These are phyloP conservation scores for Craniophora ligustri DNA, from an alignment of 2,888 invertebrate genomes.

Conservation along the genomic window DNA sequence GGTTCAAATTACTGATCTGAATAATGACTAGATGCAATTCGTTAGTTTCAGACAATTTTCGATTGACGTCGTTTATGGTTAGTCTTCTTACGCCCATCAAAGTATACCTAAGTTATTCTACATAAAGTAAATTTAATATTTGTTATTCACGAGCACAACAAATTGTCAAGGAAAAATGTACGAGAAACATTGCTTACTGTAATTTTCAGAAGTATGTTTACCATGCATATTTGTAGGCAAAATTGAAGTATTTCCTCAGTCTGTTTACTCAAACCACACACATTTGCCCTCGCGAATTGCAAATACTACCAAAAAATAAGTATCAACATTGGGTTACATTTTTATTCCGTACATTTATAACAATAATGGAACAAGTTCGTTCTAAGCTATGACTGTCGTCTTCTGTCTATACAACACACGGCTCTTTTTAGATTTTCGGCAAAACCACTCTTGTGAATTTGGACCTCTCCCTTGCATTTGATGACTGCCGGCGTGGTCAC, in stretches of 20 bases:
- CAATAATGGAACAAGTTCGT: slow-evolving; percentile 26
- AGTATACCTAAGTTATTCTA: slow-evolving; percentile 22
- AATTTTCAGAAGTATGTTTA: slow-evolving; percentile 15
- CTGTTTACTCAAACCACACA: slow-evolving; percentile 20
- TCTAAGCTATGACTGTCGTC: slow-evolving; percentile 77
- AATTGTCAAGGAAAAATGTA: not conserved
- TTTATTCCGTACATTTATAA: slow-evolving; percentile 38
- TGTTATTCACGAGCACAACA: slow-evolving; percentile 16
- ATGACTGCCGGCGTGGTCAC: slow-evolving; percentile 61
- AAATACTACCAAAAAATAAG: slow-evolving; percentile 35
- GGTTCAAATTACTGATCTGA: slow-evolving; percentile 33
- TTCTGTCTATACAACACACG: slow-evolving; percentile 83
- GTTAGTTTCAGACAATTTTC: slow-evolving; percentile 62
- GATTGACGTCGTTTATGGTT: slow-evolving; percentile 60
- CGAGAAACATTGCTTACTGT: slow-evolving; percentile 4
- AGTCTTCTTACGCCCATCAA: slow-evolving; percentile 37
- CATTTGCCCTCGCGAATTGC: slow-evolving; percentile 29
- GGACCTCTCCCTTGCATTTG: slow-evolving; percentile 73
- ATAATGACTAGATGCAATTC: slow-evolving; percentile 71
- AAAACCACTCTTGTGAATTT: slow-evolving; percentile 79
- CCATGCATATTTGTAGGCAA: slow-evolving; percentile 22
- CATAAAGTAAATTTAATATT: slow-evolving; percentile 21
- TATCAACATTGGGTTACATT: slow-evolving; percentile 23
- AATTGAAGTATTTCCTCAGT: slow-evolving; percentile 30
- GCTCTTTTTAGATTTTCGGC: slow-evolving; percentile 82